phyloP scores from a whole-genome alignment of 2,113 vertebrate species.

The Carettochelys insculpta region DNA sequence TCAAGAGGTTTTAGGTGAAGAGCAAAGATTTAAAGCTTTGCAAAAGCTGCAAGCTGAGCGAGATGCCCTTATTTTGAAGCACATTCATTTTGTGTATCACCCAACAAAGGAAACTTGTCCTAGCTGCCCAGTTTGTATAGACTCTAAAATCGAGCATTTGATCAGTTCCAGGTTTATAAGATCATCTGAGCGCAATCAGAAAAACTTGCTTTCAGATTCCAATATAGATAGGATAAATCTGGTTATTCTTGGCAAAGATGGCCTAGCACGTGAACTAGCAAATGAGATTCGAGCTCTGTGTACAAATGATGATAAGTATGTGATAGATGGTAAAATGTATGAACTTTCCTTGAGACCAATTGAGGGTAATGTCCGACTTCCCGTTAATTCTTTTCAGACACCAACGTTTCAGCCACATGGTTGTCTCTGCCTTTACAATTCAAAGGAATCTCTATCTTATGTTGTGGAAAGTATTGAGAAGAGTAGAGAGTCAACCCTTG shows the following conservation, averaged over 20 bases:
- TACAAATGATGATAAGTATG: constrained; percentile 91
- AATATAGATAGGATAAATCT: constrained; percentile 90
- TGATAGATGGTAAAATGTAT: constrained; percentile 93
- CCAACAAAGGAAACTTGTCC: constrained; percentile 97
- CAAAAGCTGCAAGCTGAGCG: constrained; percentile 96
- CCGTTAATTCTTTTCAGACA: constrained; percentile 96
- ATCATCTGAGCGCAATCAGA: constrained; percentile 84
- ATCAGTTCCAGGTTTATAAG: constrained; percentile 82
- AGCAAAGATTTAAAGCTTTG: constrained; percentile 92
- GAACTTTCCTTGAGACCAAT: constrained; percentile 93
- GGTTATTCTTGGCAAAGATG: constrained; percentile 95
- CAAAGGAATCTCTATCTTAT: constrained; percentile 94
- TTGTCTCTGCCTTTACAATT: constrained; percentile 97
- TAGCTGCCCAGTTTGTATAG: constrained; percentile 86
- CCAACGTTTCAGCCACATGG: constrained; percentile 95
- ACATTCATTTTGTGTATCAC: constrained; percentile 98
- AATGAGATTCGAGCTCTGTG: constrained; percentile 96
- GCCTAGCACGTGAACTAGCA: constrained; percentile 91
- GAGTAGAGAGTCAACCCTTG: constrained; percentile 85
- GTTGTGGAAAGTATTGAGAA: constrained; percentile 95
- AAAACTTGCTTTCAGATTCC: constrained; percentile 77
- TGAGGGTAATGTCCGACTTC: constrained; percentile 94
- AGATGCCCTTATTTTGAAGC: constrained; percentile 95
- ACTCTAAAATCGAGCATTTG: constrained; percentile 92
- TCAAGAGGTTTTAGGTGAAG: constrained; percentile 93